These are phyloP conservation scores for Yponomeuta plumbellus DNA, from an alignment of 2,888 invertebrate species.

Conservation along the genomic window DNA sequence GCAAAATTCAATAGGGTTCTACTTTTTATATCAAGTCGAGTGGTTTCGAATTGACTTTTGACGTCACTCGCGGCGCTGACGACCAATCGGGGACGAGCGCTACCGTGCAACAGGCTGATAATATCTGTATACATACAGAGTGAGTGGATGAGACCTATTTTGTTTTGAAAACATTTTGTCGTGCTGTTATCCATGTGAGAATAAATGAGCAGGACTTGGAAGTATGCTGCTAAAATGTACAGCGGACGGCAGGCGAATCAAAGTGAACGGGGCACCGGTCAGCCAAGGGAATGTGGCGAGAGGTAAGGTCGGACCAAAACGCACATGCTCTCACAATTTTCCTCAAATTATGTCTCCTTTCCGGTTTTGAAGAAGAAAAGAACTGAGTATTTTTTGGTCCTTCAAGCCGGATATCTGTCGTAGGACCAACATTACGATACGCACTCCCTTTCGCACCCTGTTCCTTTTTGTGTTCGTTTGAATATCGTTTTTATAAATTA, in stretches of 20 bases:
- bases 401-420: background rate
- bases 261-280: constrained; percentile 63
- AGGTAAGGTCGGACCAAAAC: constrained; percentile 44
- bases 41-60: constrained; percentile 63
- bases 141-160: constrained; percentile 1
- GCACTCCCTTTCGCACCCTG: too few species aligned
- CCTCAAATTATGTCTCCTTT: too few species aligned
- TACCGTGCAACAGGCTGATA: constrained; percentile 33
- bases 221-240: constrained; percentile 73
- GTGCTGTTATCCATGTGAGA: background rate
- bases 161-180: constrained; percentile 34
- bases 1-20: background rate
- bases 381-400: constrained; percentile 2
- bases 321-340: background rate
- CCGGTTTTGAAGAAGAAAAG: too few species aligned
- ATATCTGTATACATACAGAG: constrained; percentile 10
- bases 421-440: background rate
- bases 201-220: constrained; percentile 23
- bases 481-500: too few species aligned
- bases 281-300: constrained; percentile 65
- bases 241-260: constrained; percentile 69
- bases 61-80: constrained; percentile 55
- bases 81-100: constrained; percentile 53
- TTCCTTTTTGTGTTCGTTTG: too few species aligned
- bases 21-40: constrained; percentile 51